Conservation (phyloP, 2,113 vertebrate species). For the Archilochus colubris region DNA sequence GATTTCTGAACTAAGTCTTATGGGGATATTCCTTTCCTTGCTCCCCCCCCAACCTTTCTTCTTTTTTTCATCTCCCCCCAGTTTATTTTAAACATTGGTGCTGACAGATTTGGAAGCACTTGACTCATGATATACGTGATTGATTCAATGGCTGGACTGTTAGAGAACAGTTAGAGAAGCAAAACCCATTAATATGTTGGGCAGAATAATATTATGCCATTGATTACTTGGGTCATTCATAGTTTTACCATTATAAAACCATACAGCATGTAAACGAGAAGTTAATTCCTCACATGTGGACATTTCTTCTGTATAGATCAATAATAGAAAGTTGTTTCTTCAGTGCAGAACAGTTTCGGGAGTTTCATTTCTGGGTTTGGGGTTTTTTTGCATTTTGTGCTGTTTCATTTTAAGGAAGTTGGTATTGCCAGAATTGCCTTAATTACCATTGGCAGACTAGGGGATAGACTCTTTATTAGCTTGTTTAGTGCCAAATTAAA, state of each 20-base stretch:
- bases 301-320: not conserved
- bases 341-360: not conserved
- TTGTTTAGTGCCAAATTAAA: not conserved
- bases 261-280: accelerated
- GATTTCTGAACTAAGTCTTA: not conserved
- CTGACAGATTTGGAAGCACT: not conserved
- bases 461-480: not conserved
- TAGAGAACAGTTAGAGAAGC: not conserved
- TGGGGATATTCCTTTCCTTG: not conserved
- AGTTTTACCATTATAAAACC: not conserved
- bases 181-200: not conserved
- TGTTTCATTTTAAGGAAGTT: not conserved
- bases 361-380: not conserved
- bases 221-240: not conserved
- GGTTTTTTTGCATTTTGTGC: not conserved
- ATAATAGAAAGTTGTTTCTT: not conserved
- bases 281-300: not conserved
- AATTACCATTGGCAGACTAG: not conserved
- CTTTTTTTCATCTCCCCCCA: not conserved
- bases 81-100: not conserved
- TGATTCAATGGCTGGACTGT: not conserved
- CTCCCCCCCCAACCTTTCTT: too few species aligned
- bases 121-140: not conserved
- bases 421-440: not conserved
- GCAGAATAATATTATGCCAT: not conserved